These are phyloP conservation scores for Drosophila lacicola DNA, from an alignment of 2,888 invertebrate species.

Conservation along the genomic window DNA sequence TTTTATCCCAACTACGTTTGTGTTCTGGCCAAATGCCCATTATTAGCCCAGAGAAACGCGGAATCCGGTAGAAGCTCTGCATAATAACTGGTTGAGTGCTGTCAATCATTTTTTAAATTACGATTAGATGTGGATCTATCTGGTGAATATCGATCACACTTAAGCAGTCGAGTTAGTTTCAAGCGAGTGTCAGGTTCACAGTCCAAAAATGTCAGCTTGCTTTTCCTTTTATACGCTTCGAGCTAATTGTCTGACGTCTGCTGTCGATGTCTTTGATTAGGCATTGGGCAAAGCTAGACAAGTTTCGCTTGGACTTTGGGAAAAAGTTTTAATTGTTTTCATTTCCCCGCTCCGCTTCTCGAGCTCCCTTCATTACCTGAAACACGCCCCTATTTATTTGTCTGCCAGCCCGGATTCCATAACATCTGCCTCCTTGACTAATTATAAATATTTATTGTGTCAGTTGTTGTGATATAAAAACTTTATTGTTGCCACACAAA, in stretches of 20 bases:
- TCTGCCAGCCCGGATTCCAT: conserved; percentile 6
- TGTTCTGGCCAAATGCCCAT: conserved; percentile 82
- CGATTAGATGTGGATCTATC: not conserved
- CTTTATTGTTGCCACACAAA: conserved; percentile 39
- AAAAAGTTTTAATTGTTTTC: conserved; percentile 74
- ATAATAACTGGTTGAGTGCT: conserved; percentile 50
- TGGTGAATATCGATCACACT: conserved; percentile 3
- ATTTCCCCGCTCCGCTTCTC: conserved; percentile 20
- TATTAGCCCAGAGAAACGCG: conserved; percentile 69
- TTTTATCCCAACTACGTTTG: conserved; percentile 44
- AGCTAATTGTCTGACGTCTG: conserved; percentile 24
- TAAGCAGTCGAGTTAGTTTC: conserved; percentile 22
- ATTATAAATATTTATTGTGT: conserved; percentile 52
- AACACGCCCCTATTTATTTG: conserved; percentile 1
- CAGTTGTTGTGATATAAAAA: conserved; percentile 23
- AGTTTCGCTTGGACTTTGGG: conserved; percentile 30
- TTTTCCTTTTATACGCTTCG: conserved; percentile 54
- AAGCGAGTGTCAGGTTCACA: conserved; percentile 36
- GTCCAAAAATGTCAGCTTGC: conserved; percentile 3
- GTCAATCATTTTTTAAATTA: conserved; percentile 23
- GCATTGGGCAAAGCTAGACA: conserved; percentile 20
- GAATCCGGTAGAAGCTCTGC: conserved; percentile 75
- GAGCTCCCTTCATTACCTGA: not conserved
- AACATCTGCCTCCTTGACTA: conserved; percentile 22
- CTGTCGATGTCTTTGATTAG: not conserved